phyloP scores from a whole-genome alignment of 2,888 invertebrate genomes.

The Hydriomena furcata region DNA sequence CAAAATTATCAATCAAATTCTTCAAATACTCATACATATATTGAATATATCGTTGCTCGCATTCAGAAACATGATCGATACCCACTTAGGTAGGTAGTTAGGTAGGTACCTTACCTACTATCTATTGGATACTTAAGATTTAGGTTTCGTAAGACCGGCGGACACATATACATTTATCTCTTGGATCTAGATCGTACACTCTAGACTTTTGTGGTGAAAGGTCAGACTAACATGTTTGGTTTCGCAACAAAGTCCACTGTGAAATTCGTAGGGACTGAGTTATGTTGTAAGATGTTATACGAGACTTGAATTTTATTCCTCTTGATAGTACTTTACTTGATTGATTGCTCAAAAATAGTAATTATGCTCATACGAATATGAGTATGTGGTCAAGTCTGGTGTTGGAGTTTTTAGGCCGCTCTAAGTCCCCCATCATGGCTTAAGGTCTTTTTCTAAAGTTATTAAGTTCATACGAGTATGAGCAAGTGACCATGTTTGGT shows the following conservation, averaged over 20 bases:
- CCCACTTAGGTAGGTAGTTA: conserved; percentile 13
- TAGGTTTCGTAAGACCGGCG: conserved; percentile 51
- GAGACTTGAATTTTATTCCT: not conserved
- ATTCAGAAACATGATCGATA: conserved; percentile 34
- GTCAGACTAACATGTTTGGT: conserved; percentile 62
- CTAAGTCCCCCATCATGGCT: too few relatives aligned
- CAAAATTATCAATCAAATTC: too few relatives aligned
- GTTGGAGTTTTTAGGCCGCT: too few relatives aligned
- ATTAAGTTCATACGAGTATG: too few relatives aligned
- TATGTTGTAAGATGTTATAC: conserved; percentile 17
- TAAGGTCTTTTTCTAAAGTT: too few relatives aligned
- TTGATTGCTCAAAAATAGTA: too few relatives aligned
- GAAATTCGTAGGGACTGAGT: conserved; percentile 40
- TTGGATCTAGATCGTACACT: conserved; percentile 68
- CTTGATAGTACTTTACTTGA: too few relatives aligned
- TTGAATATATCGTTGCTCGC: too few relatives aligned
- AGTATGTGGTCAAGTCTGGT: too few relatives aligned
- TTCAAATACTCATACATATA: too few relatives aligned
- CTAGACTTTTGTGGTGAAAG: conserved; percentile 74
- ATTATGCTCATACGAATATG: too few relatives aligned
- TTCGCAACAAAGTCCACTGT: conserved; percentile 45
- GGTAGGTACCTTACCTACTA: conserved; percentile 21
- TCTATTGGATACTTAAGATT: conserved; percentile 10
- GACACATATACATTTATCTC: conserved; percentile 65
- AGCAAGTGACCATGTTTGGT: too few relatives aligned